A percentile compares a stretch with the other conserved stretches of the same genome.
These are phyloP conservation scores for Leucosticte australis DNA, from an alignment of 2,113 vertebrate species.

Conservation along the genomic window DNA sequence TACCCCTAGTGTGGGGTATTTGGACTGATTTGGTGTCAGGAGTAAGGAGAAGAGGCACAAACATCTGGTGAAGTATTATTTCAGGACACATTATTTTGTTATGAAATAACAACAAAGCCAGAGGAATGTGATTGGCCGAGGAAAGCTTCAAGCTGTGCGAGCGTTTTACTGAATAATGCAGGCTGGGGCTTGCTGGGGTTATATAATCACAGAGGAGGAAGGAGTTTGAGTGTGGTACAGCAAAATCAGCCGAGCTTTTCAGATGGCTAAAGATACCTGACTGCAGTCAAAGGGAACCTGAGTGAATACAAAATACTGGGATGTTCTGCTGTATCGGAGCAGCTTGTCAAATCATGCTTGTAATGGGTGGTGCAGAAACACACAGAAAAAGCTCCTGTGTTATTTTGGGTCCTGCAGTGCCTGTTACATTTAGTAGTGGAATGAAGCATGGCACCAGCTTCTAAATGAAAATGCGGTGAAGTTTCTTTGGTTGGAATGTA, in stretches of 20 bases:
- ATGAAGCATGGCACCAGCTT: neutral
- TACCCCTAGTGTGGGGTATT: fast-evolving
- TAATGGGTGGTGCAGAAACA: neutral
- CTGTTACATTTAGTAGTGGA: neutral
- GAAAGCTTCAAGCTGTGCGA: slow-evolving; percentile 12
- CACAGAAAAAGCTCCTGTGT: fast-evolving
- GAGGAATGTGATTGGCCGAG: slow-evolving; percentile 12
- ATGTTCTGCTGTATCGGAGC: neutral
- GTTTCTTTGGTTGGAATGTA: neutral
- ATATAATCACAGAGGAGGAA: neutral
- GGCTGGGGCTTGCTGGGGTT: slow-evolving; percentile 22
- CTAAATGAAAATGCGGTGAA: neutral
- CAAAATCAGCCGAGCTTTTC: neutral
- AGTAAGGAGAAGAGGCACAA: neutral
- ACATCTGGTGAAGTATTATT: slow-evolving; percentile 36
- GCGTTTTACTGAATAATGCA: neutral
- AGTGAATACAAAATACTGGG: neutral
- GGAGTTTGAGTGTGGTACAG: neutral
- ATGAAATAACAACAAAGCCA: slow-evolving; percentile 32
- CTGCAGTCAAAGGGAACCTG: neutral
- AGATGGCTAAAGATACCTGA: neutral
- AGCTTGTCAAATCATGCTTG: neutral
- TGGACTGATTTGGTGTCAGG: neutral
- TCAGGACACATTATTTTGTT: slow-evolving; percentile 42
- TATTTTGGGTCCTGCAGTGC: neutral